Percentiles rank a stretch among this genome's conserved stretches.
phyloP scores from a whole-genome alignment of 2,888 invertebrate species.

The Bembecia ichneumoniformis region DNA sequence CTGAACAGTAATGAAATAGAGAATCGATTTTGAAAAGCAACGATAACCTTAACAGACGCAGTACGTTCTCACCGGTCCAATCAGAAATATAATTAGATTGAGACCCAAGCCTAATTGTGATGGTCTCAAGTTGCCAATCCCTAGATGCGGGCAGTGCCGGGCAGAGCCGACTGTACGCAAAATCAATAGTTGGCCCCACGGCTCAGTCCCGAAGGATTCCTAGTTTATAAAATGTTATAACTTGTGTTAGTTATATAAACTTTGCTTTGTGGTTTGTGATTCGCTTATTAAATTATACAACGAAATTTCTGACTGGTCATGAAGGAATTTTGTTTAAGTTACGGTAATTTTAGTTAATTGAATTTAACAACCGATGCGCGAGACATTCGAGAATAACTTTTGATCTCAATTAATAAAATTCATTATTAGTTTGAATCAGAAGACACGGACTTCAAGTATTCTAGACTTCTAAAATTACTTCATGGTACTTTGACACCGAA shows the following conservation, averaged over 20 bases:
- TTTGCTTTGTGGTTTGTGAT: not conserved
- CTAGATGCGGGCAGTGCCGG: conserved; percentile 27
- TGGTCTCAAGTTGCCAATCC: conserved; percentile 61
- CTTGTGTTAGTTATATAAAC: conserved; percentile 3
- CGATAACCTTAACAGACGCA: not conserved
- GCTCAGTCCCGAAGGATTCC: conserved; percentile 31
- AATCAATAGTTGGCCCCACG: conserved; percentile 58
- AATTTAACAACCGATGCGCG: too few species aligned
- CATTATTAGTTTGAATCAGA: too few species aligned
- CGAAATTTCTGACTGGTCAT: too few species aligned
- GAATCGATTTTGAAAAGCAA: not conserved
- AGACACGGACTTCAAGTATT: too few species aligned
- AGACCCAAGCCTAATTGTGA: conserved; percentile 61
- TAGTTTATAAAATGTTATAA: conserved; percentile 28
- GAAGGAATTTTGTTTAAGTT: too few species aligned
- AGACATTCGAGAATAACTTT: too few species aligned
- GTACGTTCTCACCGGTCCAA: conserved; percentile 28
- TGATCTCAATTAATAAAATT: too few species aligned
- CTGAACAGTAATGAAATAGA: not conserved
- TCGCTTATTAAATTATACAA: not conserved
- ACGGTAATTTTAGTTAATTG: too few species aligned
- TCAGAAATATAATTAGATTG: conserved; percentile 70
- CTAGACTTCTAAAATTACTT: too few species aligned
- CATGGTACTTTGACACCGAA: too few species aligned
- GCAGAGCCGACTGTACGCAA: conserved; percentile 26